These are phyloP conservation scores for Pseudomyrmex cubaensis DNA, from an alignment of 1,140 invertebrate genomes.

Conservation along the genomic window DNA sequence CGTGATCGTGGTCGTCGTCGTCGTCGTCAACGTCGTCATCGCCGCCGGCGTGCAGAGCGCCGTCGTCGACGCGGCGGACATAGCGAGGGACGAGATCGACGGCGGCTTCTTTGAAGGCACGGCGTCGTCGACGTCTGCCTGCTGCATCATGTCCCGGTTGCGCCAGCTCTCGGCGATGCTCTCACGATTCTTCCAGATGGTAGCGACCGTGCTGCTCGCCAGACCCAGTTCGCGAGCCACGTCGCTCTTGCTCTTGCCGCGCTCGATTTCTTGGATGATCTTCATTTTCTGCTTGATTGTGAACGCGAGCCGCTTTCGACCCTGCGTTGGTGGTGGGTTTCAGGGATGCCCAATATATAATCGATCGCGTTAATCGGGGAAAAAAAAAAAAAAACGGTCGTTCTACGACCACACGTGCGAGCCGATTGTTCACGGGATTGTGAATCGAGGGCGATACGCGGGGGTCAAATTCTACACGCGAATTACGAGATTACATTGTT, in stretches of 20 bases:
- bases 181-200: constrained; percentile 87
- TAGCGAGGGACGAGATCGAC: constrained; percentile 24
- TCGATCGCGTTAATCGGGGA: constrained; percentile 72
- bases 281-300: constrained; percentile 88
- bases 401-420: constrained; percentile 34
- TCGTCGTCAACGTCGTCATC: constrained; percentile 51
- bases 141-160: constrained; percentile 84
- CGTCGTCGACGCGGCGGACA: constrained; percentile 47
- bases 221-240: constrained; percentile 86
- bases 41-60: constrained; percentile 47
- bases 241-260: constrained; percentile 87
- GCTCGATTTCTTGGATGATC: constrained; percentile 87
- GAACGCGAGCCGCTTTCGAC: constrained; percentile 87
- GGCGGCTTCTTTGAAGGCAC: constrained; percentile 59
- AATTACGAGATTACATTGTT: too few species aligned
- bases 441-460: constrained; percentile 34
- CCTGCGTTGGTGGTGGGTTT: constrained; percentile 82
- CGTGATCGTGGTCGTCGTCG: constrained; percentile 34
- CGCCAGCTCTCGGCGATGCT: constrained; percentile 85
- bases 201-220: constrained; percentile 87
- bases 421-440: constrained; percentile 9
- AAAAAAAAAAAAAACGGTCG: background rate
- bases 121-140: constrained; percentile 59
- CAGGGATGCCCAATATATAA: constrained; percentile 75
- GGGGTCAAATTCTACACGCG: constrained; percentile 14